Evolutionary conservation across 2,797 vertebrate genomes (phyloP).

Genomic region (Propithecus deckenii): DNA sequence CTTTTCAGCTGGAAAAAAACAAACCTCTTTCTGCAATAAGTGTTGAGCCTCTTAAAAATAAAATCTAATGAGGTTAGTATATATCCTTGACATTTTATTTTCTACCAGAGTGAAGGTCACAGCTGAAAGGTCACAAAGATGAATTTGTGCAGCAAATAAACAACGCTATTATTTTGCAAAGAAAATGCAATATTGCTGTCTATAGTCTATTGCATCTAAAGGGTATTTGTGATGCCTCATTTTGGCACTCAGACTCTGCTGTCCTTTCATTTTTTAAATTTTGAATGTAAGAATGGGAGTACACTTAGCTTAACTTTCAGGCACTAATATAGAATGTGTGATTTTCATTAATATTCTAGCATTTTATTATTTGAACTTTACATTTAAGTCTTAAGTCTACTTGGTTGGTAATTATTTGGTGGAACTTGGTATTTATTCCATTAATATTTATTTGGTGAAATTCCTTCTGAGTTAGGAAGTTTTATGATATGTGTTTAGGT

Average conservation of each 20-base stretch:
- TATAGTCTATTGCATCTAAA: not conserved
- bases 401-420: not conserved
- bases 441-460: not conserved
- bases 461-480: not conserved
- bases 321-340: not conserved
- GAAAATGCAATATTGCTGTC: slow-evolving; percentile 6
- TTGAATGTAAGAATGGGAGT: not conserved
- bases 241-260: not conserved
- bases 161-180: slow-evolving; percentile 27
- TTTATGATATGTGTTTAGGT: not conserved
- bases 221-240: not conserved
- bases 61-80: slow-evolving; percentile 32
- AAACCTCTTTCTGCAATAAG: not conserved
- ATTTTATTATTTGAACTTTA: slow-evolving; percentile 21
- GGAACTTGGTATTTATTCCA: not conserved
- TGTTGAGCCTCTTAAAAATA: slow-evolving; percentile 54
- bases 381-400: not conserved
- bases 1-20: slow-evolving; percentile 1
- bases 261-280: not conserved
- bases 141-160: slow-evolving; percentile 43
- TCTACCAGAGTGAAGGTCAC: slow-evolving; percentile 38
- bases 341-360: not conserved
- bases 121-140: slow-evolving; percentile 41
- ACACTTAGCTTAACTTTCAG: not conserved
- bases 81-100: slow-evolving; percentile 61